Evolutionary conservation across 2,113 vertebrate genomes (phyloP), one percentile per base, ranked within the genome.

Genomic region (Melanerpes formicivorus): DNA sequence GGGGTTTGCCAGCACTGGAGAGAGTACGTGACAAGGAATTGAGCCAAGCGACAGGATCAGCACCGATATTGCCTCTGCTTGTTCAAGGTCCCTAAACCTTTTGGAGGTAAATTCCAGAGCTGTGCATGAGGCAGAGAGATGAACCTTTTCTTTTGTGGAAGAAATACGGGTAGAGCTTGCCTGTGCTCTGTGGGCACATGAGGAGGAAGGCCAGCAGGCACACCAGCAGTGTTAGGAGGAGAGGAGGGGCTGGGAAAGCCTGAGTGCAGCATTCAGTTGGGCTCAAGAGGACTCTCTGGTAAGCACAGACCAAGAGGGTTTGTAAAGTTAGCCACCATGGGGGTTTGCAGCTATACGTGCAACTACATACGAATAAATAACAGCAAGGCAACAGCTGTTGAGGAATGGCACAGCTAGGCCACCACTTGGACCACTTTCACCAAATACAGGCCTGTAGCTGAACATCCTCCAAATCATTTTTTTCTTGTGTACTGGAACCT

Each of bases 11-110:
- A 42, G 55, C 0, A 1, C 32, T 14, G 15, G 1, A 60, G 13
- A 40, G 18, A 5, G 5, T 22, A 54, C 0, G 0, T 62, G 46
- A 55, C 0, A 2, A 55, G 55, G 29, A 62, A 62, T 42, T 0
- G 3, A 76, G n/a, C 26, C 59, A 50, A 50, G 30, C 16, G 25
- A 18, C 26, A 58, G 26, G 40, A 19, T 44, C 71, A 81, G 65
- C 21, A 18, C 48, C 29, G 60, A 56, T 9, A 14, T 29, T 44
- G 21, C 23, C 32, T 25, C 55, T 37, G 22, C 34, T 75, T 70
- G 63, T 44, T 25, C 44, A 9, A 54, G 44, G 44, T 80, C 50
- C 27, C 80, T 60, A 6, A 40, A 63, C 13, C 26, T 73, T 87
- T 40, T 30, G 42, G 11, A 32, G 34, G 26, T 32, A 78, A 69